Conservation (phyloP, 2,113 vertebrate species). For the Micronycteris hirsuta region DNA sequence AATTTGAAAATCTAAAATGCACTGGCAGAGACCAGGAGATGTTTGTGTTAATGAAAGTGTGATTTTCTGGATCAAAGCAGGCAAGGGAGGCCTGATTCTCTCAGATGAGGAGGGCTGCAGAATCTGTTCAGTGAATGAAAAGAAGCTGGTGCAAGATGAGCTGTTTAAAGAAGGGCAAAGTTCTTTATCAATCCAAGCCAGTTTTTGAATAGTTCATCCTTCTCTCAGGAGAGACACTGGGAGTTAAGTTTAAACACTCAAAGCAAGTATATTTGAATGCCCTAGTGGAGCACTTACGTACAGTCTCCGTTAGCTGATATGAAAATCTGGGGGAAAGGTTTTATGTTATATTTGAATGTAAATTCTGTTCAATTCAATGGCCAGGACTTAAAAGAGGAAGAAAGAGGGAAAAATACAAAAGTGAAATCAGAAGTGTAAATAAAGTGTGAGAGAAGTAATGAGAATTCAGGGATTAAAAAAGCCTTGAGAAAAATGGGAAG, state of each 20-base stretch:
- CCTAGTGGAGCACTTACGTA: neutral
- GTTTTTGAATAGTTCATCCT: neutral
- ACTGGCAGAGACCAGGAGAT: slow-evolving; percentile 40
- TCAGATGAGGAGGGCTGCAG: neutral
- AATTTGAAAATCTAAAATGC: slow-evolving; percentile 41
- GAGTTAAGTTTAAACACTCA: neutral
- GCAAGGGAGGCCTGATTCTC: neutral
- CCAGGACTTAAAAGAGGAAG: neutral
- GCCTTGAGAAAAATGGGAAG: neutral
- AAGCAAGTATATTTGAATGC: neutral
- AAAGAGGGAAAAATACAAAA: neutral
- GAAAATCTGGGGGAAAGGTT: neutral
- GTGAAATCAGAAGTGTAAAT: neutral
- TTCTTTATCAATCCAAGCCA: neutral
- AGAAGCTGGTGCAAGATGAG: neutral
- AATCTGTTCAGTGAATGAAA: slow-evolving; percentile 24
- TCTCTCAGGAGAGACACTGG: neutral
- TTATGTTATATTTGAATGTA: slow-evolving; percentile 6
- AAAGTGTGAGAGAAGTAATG: neutral
- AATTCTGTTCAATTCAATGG: slow-evolving; percentile 16
- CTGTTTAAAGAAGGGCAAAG: neutral
- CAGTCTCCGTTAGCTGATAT: neutral
- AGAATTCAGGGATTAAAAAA: neutral
- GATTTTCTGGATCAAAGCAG: slow-evolving; percentile 39
- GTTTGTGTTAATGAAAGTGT: slow-evolving; percentile 43